Conservation (phyloP, 2,888 invertebrate genomes). For the Mimumesa dahlbomi region DNA sequence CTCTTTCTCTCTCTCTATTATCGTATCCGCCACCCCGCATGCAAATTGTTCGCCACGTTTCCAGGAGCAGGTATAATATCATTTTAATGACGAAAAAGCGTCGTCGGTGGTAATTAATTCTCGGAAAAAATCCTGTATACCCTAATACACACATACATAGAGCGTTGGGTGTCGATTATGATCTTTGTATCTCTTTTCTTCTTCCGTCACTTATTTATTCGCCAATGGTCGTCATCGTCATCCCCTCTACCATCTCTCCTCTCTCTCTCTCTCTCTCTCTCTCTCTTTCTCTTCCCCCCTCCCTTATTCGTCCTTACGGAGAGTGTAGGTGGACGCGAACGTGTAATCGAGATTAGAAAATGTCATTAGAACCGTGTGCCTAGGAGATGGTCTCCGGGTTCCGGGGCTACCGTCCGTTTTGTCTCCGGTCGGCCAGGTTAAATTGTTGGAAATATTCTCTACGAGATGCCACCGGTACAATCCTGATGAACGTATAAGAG, state of each 20-base stretch:
- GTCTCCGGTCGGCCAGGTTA: constrained; percentile 19
- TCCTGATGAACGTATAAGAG: constrained; percentile 32
- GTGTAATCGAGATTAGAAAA: constrained; percentile 76
- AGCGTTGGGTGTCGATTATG: constrained; percentile 63
- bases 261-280: constrained; percentile 3
- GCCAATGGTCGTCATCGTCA: too few species aligned
- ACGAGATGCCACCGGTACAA: constrained; percentile 11
- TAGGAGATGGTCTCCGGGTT: background rate
- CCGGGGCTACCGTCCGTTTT: background rate
- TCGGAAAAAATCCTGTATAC: constrained; percentile 67
- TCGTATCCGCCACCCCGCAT: constrained; percentile 56
- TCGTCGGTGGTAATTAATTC: constrained; percentile 74
- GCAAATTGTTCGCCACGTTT: constrained; percentile 73
- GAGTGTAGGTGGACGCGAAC: constrained; percentile 21
- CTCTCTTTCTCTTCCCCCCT: background rate
- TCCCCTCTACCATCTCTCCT: background rate
- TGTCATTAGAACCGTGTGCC: constrained; percentile 73
- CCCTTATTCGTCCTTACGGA: constrained; percentile 8
- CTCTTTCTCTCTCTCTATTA: constrained; percentile 39
- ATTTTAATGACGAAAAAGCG: constrained; percentile 76
- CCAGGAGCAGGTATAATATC: constrained; percentile 74
- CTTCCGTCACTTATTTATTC: background rate
- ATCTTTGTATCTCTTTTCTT: constrained; percentile 21
- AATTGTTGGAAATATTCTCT: constrained; percentile 37
- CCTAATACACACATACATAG: constrained; percentile 7